Conservation (phyloP, 2,113 vertebrate genomes). For the Motacilla alba region DNA sequence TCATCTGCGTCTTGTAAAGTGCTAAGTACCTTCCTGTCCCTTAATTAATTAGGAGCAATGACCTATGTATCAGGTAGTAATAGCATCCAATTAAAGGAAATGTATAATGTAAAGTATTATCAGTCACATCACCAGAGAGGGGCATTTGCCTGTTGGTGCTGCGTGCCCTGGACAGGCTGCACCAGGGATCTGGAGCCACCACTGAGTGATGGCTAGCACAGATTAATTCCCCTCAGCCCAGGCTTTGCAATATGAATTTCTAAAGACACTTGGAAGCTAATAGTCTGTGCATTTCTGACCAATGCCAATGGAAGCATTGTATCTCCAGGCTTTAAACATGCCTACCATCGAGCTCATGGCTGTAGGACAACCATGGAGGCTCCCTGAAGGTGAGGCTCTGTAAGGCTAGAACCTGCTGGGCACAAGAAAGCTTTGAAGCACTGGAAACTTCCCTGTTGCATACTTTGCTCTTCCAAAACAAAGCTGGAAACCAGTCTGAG, state of each 20-base stretch:
- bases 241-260: background rate
- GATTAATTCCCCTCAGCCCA: background rate
- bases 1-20: background rate
- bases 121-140: background rate
- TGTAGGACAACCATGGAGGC: background rate
- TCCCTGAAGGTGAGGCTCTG: background rate
- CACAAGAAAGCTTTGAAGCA: background rate
- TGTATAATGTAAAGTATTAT: background rate
- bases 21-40: background rate
- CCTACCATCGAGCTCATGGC: background rate
- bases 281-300: background rate
- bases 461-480: background rate
- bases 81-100: constrained; percentile 16
- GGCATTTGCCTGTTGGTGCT: background rate
- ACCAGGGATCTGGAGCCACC: background rate
- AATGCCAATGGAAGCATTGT: background rate
- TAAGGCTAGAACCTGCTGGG: background rate
- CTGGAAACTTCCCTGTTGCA: background rate
- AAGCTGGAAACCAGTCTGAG: background rate
- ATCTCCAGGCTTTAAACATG: background rate
- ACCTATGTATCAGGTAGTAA: background rate
- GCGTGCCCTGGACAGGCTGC: background rate
- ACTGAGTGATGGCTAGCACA: background rate
- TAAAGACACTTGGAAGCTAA: background rate
- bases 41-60: constrained; percentile 42